Evolutionary conservation across 2,888 invertebrate species (phyloP).

Genomic region (Gordius sp.): DNA sequence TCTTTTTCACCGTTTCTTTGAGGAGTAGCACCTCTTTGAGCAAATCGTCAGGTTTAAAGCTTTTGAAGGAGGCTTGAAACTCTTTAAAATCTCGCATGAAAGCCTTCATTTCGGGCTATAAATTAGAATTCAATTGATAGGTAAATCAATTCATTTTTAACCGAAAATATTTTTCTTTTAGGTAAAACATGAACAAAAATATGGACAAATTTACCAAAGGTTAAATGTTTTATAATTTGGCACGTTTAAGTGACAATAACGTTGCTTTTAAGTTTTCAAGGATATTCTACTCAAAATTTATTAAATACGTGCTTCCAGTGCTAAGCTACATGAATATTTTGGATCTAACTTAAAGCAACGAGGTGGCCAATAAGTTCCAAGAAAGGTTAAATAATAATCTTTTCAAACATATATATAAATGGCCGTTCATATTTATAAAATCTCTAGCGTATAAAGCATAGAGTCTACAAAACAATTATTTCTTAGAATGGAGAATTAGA

Average conservation of each 20-base stretch:
- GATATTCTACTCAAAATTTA: no score
- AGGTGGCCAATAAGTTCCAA: no score
- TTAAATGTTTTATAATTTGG: no score
- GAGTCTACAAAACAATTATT: neutral
- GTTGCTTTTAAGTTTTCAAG: no score
- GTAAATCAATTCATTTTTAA: neutral
- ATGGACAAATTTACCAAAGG: no score
- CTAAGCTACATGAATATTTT: no score
- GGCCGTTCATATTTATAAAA: no score
- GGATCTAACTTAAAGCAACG: no score
- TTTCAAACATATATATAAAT: no score
- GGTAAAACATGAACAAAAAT: neutral
- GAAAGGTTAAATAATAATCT: no score
- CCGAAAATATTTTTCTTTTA: neutral
- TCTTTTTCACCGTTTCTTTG: neutral
- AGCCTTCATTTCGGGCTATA: slow-evolving; percentile 5
- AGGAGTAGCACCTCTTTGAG: slow-evolving; percentile 4
- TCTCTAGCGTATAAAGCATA: neutral
- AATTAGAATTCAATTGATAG: neutral
- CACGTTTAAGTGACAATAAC: no score
- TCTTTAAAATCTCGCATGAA: slow-evolving; percentile 8
- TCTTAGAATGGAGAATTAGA: neutral
- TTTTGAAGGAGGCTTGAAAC: neutral
- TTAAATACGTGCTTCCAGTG: no score
- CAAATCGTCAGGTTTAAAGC: slow-evolving; percentile 8